Base-by-base conservation (phyloP, 2,888 invertebrate species). In the Drosophila borborema region DNA sequence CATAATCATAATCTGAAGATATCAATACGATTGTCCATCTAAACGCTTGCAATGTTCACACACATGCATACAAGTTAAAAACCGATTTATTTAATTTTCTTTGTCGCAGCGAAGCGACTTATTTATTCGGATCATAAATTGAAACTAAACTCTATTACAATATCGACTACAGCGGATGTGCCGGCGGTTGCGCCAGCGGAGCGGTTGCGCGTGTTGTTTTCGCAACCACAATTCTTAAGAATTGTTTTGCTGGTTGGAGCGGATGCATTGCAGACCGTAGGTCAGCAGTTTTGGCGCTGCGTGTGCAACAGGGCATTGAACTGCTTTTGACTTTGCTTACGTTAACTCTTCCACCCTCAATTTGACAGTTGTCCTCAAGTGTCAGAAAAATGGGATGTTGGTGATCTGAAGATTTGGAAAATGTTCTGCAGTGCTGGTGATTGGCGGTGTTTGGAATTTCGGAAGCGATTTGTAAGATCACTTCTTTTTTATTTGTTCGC, bases 61-160 rank as follows among this genome's bases (percentile, higher is more conserved):
- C n/a, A n/a, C n/a, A n/a, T n/a, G n/a, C n/a, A n/a, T n/a, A n/a
- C 20, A 23, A 41, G 41, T 43, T 18, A 9, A 18, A 18, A 43
- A 43, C 10, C 9, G 9, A 3, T 43, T 43, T 18, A 3, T n/a
- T 18, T 20, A 9, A 9, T 9, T 41, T n/a, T 2, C 8, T 41
- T 41, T 41, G n/a, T n/a, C 41, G 41, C 41, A 41, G n/a, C 41
- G 9, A 41, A n/a, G 41, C 41, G 41, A 41, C 41, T 41, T 41
- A n/a, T 18, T 41, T 41, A 41, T 18, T 41, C 3, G 9, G 3
- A 9, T 41, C 9, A 9, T 0, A 9, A 41, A 41, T 9, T 18
- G 8, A 41, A 18, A 41, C 41, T 41, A n/a, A 41, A 41, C 8
- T 18, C 8, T 38, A 12, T 38, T 38, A 38, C 38, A 38, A 38